A percentile compares a stretch with the other conserved stretches of the same genome.
Evolutionary conservation across 2,113 vertebrate species (phyloP).

Genomic region (Onychostruthus taczanowskii): DNA sequence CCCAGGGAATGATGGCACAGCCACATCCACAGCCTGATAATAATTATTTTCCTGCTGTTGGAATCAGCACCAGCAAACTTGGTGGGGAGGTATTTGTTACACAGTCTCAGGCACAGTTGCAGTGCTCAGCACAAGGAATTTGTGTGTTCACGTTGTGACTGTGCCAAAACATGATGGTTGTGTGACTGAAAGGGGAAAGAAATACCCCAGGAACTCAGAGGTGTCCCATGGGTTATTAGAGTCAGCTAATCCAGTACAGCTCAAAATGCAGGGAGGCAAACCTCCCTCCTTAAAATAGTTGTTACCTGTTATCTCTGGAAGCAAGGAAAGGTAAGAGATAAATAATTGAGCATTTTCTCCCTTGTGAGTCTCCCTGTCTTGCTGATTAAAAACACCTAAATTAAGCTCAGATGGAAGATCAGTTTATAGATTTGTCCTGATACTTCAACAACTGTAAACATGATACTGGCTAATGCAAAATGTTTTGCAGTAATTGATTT

Average conservation of each 20-base stretch:
- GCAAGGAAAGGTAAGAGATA: background rate
- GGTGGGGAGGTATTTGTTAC: background rate
- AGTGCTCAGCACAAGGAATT: background rate
- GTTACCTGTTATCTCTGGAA: background rate
- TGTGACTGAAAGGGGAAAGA: background rate
- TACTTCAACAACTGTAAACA: background rate
- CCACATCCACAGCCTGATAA: background rate
- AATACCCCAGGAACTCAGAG: background rate
- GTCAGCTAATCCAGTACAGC: background rate
- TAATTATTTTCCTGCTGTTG: background rate
- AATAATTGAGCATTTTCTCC: background rate
- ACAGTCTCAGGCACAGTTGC: background rate
- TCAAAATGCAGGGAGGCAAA: background rate
- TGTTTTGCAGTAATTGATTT: background rate
- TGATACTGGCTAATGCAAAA: background rate
- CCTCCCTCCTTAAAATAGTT: background rate
- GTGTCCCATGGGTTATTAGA: background rate
- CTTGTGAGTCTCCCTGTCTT: background rate
- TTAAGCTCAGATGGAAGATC: background rate
- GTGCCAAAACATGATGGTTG: background rate
- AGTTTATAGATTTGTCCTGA: background rate
- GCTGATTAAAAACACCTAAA: background rate
- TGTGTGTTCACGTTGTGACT: background rate
- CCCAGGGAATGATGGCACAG: background rate
- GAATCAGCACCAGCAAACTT: background rate